phyloP scores from a whole-genome alignment of 2,888 invertebrate genomes.

The Tetramorium bicarinatum region DNA sequence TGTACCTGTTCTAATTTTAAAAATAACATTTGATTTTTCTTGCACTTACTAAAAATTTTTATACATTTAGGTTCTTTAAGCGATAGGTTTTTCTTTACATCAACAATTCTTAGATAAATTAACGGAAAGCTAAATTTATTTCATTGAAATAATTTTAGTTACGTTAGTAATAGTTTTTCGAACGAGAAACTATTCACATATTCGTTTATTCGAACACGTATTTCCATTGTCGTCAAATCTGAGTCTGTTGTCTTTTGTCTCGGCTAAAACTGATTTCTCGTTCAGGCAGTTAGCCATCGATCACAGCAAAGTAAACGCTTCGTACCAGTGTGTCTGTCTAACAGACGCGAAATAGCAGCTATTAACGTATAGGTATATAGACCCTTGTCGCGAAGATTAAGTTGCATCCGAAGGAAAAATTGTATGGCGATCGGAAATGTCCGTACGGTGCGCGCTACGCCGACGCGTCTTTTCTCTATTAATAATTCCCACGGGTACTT shows the following conservation, averaged over 20 bases:
- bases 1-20: neutral
- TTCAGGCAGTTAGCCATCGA: conserved; percentile 36
- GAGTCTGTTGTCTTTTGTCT: conserved; percentile 8
- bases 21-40: neutral
- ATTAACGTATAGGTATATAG: conserved; percentile 40
- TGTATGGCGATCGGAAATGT: conserved; percentile 7
- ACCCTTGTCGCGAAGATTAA: conserved; percentile 36
- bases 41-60: neutral
- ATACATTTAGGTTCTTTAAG: neutral
- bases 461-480: conserved; percentile 11
- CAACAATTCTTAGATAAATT: neutral
- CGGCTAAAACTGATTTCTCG: conserved; percentile 39
- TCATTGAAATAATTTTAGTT: conserved; percentile 17
- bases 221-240: conserved; percentile 11
- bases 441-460: neutral
- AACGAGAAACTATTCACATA: neutral
- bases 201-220: neutral
- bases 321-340: conserved; percentile 18
- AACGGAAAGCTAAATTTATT: neutral
- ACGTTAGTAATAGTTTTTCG: neutral
- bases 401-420: conserved; percentile 24
- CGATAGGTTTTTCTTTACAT: neutral
- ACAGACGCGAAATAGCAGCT: conserved; percentile 25
- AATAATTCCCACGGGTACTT: conserved; percentile 33
- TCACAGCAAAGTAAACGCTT: conserved; percentile 39